Evolutionary conservation across 2,113 vertebrate genomes (phyloP).

Genomic region (Aplodontia rufa): DNA sequence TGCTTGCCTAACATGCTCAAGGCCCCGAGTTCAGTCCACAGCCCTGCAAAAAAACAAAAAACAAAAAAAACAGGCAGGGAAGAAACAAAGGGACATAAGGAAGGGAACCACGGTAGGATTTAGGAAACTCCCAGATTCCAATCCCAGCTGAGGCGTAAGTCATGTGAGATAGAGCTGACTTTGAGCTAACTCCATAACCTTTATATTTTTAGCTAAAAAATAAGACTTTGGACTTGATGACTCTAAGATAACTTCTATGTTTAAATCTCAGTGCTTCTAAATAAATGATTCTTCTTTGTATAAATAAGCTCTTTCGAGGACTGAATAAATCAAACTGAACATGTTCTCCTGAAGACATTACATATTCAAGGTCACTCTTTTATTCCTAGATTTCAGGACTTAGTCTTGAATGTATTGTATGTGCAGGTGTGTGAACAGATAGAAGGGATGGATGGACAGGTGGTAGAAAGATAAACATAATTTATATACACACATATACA

Average conservation of each 20-base stretch:
- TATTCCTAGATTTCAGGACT: not conserved
- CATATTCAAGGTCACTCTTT: not conserved
- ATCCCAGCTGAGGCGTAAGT: not conserved
- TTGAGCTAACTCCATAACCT: not conserved
- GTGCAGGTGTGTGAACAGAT: not conserved
- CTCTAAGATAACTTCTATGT: not conserved
- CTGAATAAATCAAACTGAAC: not conserved
- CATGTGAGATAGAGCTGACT: not conserved
- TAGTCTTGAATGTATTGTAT: not conserved
- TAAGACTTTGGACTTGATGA: not conserved
- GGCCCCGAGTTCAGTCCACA: no score
- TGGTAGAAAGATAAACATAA: not conserved
- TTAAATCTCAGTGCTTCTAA: conserved; percentile 1
- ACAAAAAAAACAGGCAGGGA: no score
- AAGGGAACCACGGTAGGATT: not conserved
- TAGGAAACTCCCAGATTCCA: not conserved
- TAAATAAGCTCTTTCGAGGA: not conserved
- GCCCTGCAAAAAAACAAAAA: no score
- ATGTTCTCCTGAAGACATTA: not conserved
- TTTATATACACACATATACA: not conserved
- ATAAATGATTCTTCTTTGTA: not conserved
- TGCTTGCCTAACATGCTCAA: no score
- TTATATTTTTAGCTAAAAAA: not conserved
- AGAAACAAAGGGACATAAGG: not conserved
- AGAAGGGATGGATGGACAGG: not conserved